A percentile compares a stretch with the other conserved stretches of the same genome.
phyloP scores from a whole-genome alignment of 2,113 vertebrate species.

The Alosa alosa region DNA sequence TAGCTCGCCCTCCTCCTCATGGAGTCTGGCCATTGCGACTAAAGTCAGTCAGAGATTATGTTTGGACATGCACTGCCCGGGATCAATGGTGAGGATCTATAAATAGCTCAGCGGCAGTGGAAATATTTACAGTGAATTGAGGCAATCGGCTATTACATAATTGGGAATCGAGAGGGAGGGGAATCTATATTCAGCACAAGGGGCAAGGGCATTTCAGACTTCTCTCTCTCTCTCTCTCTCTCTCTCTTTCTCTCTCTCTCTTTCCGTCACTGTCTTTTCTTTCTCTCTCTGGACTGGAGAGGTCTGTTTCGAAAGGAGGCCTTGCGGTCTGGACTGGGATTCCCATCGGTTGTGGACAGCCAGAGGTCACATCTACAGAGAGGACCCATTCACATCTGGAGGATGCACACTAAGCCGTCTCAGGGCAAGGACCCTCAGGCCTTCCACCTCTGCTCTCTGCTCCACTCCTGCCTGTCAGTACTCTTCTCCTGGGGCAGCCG shows the following conservation, averaged over 20 bases:
- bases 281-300: neutral
- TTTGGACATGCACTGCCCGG: slow-evolving; percentile 24
- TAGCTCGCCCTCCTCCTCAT: slow-evolving; percentile 22
- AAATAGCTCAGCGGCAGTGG: slow-evolving; percentile 46
- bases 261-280: neutral
- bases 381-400: neutral
- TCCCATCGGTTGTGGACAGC: neutral
- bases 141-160: slow-evolving; percentile 50
- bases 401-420: neutral
- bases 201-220: slow-evolving; percentile 20
- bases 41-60: slow-evolving; percentile 30
- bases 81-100: slow-evolving; percentile 36
- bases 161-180: neutral
- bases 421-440: neutral
- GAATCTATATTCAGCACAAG: slow-evolving; percentile 50
- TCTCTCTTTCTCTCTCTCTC: neutral
- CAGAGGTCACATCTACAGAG: neutral
- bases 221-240: neutral
- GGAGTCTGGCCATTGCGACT: slow-evolving; percentile 39
- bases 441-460: neutral
- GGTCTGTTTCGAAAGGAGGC: neutral
- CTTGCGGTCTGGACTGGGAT: neutral
- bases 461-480: neutral
- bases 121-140: slow-evolving; percentile 47
- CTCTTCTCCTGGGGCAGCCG: neutral